Base-by-base conservation (phyloP, 2,888 invertebrate genomes). In the Rotaria macrura region DNA sequence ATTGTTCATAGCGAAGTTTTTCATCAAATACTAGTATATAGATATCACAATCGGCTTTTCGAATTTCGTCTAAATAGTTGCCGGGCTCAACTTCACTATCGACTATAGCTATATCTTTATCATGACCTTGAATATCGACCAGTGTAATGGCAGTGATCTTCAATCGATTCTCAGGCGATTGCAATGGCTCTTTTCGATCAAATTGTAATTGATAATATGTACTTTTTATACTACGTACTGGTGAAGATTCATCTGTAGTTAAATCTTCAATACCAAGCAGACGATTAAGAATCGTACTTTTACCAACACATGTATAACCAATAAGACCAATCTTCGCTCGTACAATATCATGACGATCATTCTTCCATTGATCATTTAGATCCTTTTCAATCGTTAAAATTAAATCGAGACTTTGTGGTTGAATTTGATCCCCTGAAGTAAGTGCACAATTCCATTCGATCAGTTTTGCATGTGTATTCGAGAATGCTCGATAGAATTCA, bases 51-150 rank as follows among this genome's bases (percentile, higher is more conserved):
- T 79, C 43, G 43, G 79, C 79, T 25, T 79, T 79, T 5, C 79
- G 79, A 43, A 79, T 79, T 79, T 79, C 79, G n/a, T 79, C 79
- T 25, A 79, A 14, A 79, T 79, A 79, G 43, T 79, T 79, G 40
- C 79, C 79, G 0, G 79, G 43, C n/a, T n/a, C 14, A 25, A 79
- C 23, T 4, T 65, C 34, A 65, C 5, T 38, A 34, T 34, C 34
- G 38, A 65, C 65, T 20, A 34, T 65, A n/a, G 23, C 23, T n/a
- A 17, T 43, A n/a, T 79, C 79, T 1, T 79, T 79, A 79, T 79
- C 79, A n/a, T 40, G 43, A 43, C 79, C 79, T 43, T 79, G 43
- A 79, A 79, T 79, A 79, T 79, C 79, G 23, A 79, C 79, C 5
- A 79, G n/a, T 79, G 43, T 79, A 3, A 79, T 34, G n/a, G 40